Conservation (phyloP, 2,113 vertebrate species). For the Himantopus leucocephalus region DNA sequence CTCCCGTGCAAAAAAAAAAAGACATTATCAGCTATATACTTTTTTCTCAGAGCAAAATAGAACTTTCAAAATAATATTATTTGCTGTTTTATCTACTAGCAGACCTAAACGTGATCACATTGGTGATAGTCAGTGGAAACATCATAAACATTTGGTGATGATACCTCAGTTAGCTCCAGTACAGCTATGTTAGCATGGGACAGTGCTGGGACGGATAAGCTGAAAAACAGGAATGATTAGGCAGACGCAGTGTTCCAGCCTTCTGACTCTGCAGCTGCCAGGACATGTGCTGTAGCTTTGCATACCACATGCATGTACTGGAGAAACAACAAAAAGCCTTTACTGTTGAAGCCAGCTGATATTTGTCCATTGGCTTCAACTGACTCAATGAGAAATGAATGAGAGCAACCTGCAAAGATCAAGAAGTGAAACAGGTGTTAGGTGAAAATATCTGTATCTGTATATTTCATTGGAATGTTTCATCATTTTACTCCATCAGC, state of each 20-base stretch:
- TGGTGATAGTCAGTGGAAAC: not conserved
- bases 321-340: not conserved
- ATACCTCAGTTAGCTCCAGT: not conserved
- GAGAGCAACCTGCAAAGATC: not conserved
- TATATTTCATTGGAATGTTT: not conserved
- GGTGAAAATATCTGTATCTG: not conserved
- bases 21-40: not conserved
- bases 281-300: not conserved
- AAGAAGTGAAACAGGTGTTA: not conserved
- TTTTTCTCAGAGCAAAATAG: not conserved
- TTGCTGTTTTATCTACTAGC: not conserved
- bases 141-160: not conserved
- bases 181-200: not conserved
- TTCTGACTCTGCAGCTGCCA: not conserved
- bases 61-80: not conserved
- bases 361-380: not conserved
- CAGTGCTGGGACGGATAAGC: not conserved
- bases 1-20: not conserved
- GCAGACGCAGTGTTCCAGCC: not conserved
- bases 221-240: not conserved
- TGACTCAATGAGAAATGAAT: not conserved
- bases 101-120: not conserved
- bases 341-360: not conserved
- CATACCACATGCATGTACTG: not conserved
- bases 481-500: not conserved